Evolutionary conservation across 2,797 vertebrate species (phyloP).

Genomic region (Oophaga sylvatica): DNA sequence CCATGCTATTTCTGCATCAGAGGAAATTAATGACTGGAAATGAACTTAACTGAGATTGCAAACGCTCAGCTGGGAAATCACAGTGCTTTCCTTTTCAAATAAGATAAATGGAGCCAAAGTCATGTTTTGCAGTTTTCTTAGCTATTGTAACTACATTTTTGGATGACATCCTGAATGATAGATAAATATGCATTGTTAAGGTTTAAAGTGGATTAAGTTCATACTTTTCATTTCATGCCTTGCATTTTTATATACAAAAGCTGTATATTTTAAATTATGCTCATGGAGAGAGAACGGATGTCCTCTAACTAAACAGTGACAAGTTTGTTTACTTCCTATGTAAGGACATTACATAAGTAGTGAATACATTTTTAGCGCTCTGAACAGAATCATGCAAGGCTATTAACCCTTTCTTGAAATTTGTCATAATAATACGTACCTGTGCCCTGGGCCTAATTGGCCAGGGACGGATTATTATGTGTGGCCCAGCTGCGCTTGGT

Average conservation of each 20-base stretch:
- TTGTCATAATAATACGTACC: no score
- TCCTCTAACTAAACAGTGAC: background rate
- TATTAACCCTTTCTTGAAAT: background rate
- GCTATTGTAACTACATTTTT: background rate
- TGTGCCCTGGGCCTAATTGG: no score
- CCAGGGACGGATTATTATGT: no score
- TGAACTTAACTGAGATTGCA: background rate
- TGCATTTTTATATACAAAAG: background rate
- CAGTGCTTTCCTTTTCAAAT: conserved; percentile 13
- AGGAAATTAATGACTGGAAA: conserved; percentile 34
- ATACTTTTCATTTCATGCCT: background rate
- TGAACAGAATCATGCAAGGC: background rate
- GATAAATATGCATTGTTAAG: background rate
- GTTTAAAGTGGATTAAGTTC: background rate
- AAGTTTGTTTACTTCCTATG: background rate
- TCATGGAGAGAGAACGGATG: background rate
- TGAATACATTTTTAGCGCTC: background rate
- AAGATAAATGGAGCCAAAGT: conserved; percentile 5
- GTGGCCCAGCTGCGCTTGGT: no score
- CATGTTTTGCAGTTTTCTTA: background rate
- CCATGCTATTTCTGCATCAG: background rate
- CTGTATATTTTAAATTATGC: background rate
- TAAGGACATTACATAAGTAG: background rate
- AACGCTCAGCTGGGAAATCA: background rate
- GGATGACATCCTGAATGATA: background rate